Conservation (phyloP, 2,888 invertebrate species). For the Entomobrya multifasciata region DNA sequence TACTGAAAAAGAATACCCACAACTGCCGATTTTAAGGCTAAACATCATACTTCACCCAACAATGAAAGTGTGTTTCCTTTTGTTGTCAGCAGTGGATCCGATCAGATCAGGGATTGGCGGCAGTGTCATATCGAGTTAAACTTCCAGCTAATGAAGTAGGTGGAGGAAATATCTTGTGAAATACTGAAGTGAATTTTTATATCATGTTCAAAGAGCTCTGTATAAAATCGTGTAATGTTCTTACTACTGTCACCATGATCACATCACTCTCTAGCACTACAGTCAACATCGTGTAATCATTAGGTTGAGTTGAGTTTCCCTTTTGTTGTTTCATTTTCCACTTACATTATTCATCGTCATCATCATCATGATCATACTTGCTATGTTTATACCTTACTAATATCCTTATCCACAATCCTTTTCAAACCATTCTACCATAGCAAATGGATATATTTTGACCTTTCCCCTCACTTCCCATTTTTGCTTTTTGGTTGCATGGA, state of each 20-base stretch:
- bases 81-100: slow-evolving; percentile 1
- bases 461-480: slow-evolving; percentile 58
- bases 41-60: background rate
- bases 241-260: background rate
- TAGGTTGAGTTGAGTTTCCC: slow-evolving; percentile 36
- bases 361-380: too few species aligned
- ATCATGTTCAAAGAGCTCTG: background rate
- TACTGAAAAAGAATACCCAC: too few species aligned
- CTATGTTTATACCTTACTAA: slow-evolving; percentile 11
- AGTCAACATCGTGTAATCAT: background rate
- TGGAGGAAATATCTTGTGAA: background rate
- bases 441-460: slow-evolving; percentile 70
- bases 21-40: too few species aligned
- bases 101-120: slow-evolving; percentile 10
- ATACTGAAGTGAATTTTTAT: background rate
- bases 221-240: slow-evolving; percentile 27
- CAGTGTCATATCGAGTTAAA: slow-evolving; percentile 28
- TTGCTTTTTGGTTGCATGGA: slow-evolving; percentile 3
- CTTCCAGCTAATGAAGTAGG: background rate
- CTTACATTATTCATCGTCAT: slow-evolving; percentile 9
- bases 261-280: background rate
- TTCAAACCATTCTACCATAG: slow-evolving; percentile 50
- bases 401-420: slow-evolving; percentile 67
- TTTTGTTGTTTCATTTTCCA: slow-evolving; percentile 49
- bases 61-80: slow-evolving; percentile 31